Conservation (phyloP, 2,888 invertebrate species). For the Tipula helvola region DNA sequence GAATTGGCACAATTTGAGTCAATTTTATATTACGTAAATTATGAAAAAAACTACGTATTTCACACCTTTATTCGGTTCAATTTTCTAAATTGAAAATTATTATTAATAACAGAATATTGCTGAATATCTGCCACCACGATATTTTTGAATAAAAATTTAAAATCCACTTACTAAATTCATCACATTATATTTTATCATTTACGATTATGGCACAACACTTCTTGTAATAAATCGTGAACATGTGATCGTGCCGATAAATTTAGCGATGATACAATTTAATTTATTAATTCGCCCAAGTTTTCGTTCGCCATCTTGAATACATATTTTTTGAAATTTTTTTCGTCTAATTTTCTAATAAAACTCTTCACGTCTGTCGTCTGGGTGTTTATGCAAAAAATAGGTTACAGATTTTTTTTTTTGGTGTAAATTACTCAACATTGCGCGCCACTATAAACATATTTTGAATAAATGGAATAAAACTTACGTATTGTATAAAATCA, state of each 20-base stretch:
- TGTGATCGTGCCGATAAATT: background rate
- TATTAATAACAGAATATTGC: no score
- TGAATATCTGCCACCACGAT: no score
- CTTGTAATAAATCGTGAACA: background rate
- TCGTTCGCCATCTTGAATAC: background rate
- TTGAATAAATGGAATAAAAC: background rate
- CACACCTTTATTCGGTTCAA: no score
- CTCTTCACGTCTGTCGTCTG: background rate
- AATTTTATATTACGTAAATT: no score
- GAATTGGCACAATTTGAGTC: no score
- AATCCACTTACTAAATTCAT: no score
- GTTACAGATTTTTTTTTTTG: background rate
- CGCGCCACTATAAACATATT: background rate
- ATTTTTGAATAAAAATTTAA: no score
- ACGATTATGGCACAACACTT: background rate
- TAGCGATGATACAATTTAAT: background rate
- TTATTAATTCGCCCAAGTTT: background rate
- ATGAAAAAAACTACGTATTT: no score
- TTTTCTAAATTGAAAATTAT: no score
- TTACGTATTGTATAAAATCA: background rate
- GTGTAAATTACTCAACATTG: background rate
- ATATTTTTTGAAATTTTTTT: background rate
- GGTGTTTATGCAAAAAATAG: background rate
- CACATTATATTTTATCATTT: background rate
- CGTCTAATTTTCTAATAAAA: background rate